Percentiles rank a stretch among this genome's conserved stretches.
Evolutionary conservation across 1,140 invertebrate species (phyloP).

Genomic region (Proctacanthus coquilletti): DNA sequence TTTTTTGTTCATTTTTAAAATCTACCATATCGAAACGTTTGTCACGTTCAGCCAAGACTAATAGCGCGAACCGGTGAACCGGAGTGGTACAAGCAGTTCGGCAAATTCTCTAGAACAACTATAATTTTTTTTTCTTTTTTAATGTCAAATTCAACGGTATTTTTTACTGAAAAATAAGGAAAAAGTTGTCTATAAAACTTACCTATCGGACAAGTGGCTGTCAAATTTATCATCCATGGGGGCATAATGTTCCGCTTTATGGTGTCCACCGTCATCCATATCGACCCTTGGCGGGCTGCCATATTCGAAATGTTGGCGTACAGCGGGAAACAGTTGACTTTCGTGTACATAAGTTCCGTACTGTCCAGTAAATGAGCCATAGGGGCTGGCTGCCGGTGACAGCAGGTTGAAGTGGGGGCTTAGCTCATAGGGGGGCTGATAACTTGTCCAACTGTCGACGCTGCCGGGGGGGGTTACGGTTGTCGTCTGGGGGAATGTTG

Average conservation of each 20-base stretch:
- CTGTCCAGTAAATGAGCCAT: constrained; percentile 31
- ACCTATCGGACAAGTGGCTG: constrained; percentile 4
- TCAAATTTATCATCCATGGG: constrained; percentile 8
- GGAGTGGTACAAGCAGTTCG: too few species aligned
- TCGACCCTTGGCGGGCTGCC: constrained; percentile 25
- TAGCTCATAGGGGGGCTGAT: constrained; percentile 58
- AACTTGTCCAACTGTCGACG: constrained; percentile 56
- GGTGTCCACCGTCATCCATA: constrained; percentile 13
- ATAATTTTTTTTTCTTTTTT: too few species aligned
- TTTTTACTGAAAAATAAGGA: too few species aligned
- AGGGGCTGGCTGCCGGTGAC: constrained; percentile 48
- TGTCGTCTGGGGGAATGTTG: constrained; percentile 39
- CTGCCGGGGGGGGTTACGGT: constrained; percentile 40
- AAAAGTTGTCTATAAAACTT: too few species aligned
- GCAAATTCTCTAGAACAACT: too few species aligned
- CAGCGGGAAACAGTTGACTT: constrained; percentile 22
- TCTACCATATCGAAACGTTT: too few species aligned
- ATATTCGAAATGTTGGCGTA: constrained; percentile 26
- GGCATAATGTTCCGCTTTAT: constrained; percentile 9
- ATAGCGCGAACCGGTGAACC: too few species aligned
- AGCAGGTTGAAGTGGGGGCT: constrained; percentile 54
- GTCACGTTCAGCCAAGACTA: too few species aligned
- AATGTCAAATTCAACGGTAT: too few species aligned
- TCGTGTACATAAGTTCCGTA: constrained; percentile 29
- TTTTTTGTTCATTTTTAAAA: too few species aligned